A percentile compares a stretch with the other conserved stretches of the same genome.
Evolutionary conservation across 2,888 invertebrate genomes (phyloP).

Genomic region (Tridacna crocea): DNA sequence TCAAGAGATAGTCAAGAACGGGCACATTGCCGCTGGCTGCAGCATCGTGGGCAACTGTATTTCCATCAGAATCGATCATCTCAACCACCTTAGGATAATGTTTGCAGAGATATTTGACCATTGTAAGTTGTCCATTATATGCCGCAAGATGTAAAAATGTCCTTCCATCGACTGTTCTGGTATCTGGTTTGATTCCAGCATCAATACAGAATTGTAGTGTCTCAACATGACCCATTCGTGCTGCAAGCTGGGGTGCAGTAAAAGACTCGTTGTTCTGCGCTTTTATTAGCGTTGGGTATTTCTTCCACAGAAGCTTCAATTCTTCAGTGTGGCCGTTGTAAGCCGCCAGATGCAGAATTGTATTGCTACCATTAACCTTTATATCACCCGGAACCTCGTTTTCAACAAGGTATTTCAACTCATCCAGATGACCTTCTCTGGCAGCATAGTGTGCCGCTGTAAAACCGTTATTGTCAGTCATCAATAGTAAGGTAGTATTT

Average conservation of each 20-base stretch:
- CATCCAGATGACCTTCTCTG: conserved; percentile 50
- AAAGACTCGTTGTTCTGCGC: conserved; percentile 45
- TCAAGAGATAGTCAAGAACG: conserved; percentile 36
- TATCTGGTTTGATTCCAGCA: conserved; percentile 19
- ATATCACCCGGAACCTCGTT: conserved; percentile 27
- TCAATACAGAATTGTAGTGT: conserved; percentile 39
- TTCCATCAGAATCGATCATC: conserved; percentile 50
- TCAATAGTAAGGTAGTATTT: conserved; percentile 32
- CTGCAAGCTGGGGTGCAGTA: conserved; percentile 48
- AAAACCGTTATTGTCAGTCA: conserved; percentile 48
- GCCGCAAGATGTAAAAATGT: conserved; percentile 57
- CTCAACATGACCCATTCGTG: conserved; percentile 44
- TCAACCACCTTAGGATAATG: conserved; percentile 31
- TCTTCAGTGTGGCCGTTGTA: conserved; percentile 42
- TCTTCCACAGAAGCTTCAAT: conserved; percentile 36
- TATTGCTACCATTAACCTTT: conserved; percentile 41
- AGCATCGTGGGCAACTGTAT: conserved; percentile 58
- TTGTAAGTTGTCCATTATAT: conserved; percentile 43
- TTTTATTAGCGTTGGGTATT: conserved; percentile 33
- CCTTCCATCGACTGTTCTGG: conserved; percentile 51
- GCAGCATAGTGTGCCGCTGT: conserved; percentile 54
- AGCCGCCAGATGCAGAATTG: conserved; percentile 56
- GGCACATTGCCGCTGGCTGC: conserved; percentile 56
- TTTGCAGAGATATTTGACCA: conserved; percentile 41
- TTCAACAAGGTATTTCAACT: conserved; percentile 28